These are phyloP conservation scores for Apamea anceps DNA, from an alignment of 2,888 invertebrate species.

Conservation along the genomic window DNA sequence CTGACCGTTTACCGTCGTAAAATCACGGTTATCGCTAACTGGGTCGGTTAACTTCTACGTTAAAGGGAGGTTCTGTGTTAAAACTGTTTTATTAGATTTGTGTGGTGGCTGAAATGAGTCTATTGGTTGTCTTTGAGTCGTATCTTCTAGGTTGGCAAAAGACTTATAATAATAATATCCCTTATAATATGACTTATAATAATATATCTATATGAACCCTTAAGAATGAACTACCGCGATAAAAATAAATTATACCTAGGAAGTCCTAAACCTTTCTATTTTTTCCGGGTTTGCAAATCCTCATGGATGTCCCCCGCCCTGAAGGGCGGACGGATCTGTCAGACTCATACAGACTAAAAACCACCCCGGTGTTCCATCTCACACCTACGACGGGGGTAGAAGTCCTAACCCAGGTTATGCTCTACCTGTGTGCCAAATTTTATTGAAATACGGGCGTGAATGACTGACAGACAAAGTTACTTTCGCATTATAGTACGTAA, in stretches of 20 bases:
- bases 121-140: neutral
- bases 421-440: neutral
- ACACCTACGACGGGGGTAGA: too few species aligned
- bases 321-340: too few species aligned
- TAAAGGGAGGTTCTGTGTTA: constrained; percentile 41
- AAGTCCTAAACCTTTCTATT: too few species aligned
- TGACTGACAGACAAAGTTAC: too few species aligned
- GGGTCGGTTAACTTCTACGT: constrained; percentile 50
- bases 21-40: constrained; percentile 56
- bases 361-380: too few species aligned
- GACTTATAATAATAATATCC: too few species aligned
- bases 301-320: too few species aligned
- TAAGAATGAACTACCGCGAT: neutral
- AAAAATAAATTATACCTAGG: neutral
- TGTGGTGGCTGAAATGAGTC: neutral
- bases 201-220: too few species aligned
- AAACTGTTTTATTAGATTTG: constrained; percentile 36
- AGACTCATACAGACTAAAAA: too few species aligned
- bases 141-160: neutral
- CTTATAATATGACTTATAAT: too few species aligned
- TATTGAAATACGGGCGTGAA: neutral
- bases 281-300: too few species aligned
- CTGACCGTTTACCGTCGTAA: constrained; percentile 63
- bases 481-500: too few species aligned
- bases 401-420: neutral